Evolutionary conservation across 2,797 vertebrate genomes (phyloP), one percentile per base, ranked within the genome.

Genomic region (Podarcis lilfordi): DNA sequence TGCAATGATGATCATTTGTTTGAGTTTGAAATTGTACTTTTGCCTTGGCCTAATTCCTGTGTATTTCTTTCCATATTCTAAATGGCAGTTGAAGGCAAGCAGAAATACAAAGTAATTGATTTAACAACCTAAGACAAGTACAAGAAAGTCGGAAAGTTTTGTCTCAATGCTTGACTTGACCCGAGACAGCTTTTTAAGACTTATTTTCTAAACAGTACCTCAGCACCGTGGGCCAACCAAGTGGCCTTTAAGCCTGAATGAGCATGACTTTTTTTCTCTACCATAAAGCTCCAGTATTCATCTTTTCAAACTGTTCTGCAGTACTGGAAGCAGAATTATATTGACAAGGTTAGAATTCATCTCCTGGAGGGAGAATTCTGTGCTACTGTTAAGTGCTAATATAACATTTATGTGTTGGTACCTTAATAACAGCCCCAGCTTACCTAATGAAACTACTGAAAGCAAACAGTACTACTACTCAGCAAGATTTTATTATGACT

Each of bases 231-330:
- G 97, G 97, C 97, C 97, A 97, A 93, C 97, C 95, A 97, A 97
- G 96, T 98, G 98, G 97, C 97, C 98, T 98, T 98, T 98, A 98
- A 98, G 98, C 97, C 97, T 98, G 97, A 97, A 96, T 97, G 97
- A 98, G 96, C 98, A 98, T 95, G 95, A 91, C 92, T 92, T 92
- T 93, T 93, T 90, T 84, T 74, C 88, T 91, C 92, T 92, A 94
- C 89, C 95, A 86, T 91, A 95, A 92, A 96, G 94, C 95, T 93
- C 91, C 94, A 95, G 96, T 94, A 97, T 97, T 96, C 95, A 95
- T 96, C 95, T 96, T 97, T 97, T 95, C 95, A 97, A 97, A 97
- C 96, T 96, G 96, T 97, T 97, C 96, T 96, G 96, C 95, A 95
- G 96, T 96, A 95, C 95, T 97, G 95, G 95, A 95, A 95, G 96